Percentiles rank a stretch among this genome's conserved stretches.
phyloP scores from a whole-genome alignment of 2,113 vertebrate genomes.

The Nesospiza acunhae region DNA sequence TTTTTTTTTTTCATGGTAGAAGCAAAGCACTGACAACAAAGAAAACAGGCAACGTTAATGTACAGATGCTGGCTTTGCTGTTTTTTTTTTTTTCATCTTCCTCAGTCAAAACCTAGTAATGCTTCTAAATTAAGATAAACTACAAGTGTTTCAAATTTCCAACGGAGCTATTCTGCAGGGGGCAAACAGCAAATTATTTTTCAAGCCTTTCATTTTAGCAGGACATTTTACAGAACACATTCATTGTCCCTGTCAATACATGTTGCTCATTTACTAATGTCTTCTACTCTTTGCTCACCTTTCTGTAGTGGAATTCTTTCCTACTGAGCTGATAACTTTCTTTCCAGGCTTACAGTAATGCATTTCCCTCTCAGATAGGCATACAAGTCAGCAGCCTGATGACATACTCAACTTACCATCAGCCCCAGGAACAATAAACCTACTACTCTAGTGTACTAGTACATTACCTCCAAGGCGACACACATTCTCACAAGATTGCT shows the following conservation, averaged over 20 bases:
- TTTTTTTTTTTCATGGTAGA: not conserved
- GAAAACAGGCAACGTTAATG: not conserved
- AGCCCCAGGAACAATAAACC: slow-evolving; percentile 68
- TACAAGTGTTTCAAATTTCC: slow-evolving; percentile 11
- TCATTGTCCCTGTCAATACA: slow-evolving; percentile 51
- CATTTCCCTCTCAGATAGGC: slow-evolving; percentile 35
- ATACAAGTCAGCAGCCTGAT: slow-evolving; percentile 68
- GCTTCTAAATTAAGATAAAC: slow-evolving; percentile 43
- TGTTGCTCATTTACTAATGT: slow-evolving; percentile 47
- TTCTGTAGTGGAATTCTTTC: slow-evolving; percentile 73
- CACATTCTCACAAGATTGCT: slow-evolving; percentile 40
- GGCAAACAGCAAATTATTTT: slow-evolving; percentile 41
- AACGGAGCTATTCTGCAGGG: slow-evolving; percentile 28
- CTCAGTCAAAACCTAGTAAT: slow-evolving; percentile 12
- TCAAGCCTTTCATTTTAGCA: slow-evolving; percentile 48
- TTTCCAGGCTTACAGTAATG: slow-evolving; percentile 63
- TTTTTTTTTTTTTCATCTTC: not conserved
- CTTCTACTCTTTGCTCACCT: slow-evolving; percentile 70
- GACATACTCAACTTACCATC: slow-evolving; percentile 71
- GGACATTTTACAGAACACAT: slow-evolving; percentile 60
- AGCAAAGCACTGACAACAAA: not conserved
- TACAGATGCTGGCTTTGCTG: not conserved
- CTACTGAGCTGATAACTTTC: slow-evolving; percentile 77
- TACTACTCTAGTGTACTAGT: slow-evolving; percentile 63
- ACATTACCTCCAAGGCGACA: slow-evolving; percentile 58